Base-by-base conservation (phyloP, 92 coral and sea anemone genomes). In the Porites cylindrica region DNA sequence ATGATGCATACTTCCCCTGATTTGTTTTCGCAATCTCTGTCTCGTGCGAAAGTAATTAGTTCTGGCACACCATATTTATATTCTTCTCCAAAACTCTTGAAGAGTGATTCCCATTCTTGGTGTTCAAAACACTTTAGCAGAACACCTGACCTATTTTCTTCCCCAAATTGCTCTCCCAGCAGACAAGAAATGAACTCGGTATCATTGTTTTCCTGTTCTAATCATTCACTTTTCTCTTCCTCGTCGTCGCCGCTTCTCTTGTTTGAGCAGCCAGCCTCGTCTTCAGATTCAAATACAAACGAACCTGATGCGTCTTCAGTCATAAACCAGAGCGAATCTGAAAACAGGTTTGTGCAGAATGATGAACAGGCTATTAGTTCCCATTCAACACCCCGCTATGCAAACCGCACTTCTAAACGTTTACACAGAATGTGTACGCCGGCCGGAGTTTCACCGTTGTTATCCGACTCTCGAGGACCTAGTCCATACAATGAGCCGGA, bases 11-110 rank as follows among this genome's bases (percentile, higher is more conserved):
- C 19, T 54, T 61, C 82, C 6, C 82, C 82, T 38, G 61, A 78
- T 32, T 64, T 78, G 70, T 78, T 78, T 50, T 61, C 82, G 38
- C 82, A 63, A 47, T 78, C 82, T 14, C 38, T 61, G 29, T 61
- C 58, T 18, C 53, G 26, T 11, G 19, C 12, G 66, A 66, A 76
- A 62, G 71, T 54, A 59, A 0, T 23, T 29, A n/a, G 10, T 16
- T 61, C 70, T 19, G 11, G 47, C 6, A 26, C 82, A 3, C 59
- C 82, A 2, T 53, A 78, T 78, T 53, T 78, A 1, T 63, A 8
- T 29, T 61, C 7, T 6, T 43, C 71, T 32, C 59, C 82, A 61
- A 63, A 19, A 43, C 54, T 26, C 3, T 2, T 4, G 10, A 38
- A 16, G 0, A 60, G 9, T 10, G 29, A 78, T n/a, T 32, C 26